phyloP scores from a whole-genome alignment of 2,888 invertebrate genomes.

The Ypsolopha sequella region DNA sequence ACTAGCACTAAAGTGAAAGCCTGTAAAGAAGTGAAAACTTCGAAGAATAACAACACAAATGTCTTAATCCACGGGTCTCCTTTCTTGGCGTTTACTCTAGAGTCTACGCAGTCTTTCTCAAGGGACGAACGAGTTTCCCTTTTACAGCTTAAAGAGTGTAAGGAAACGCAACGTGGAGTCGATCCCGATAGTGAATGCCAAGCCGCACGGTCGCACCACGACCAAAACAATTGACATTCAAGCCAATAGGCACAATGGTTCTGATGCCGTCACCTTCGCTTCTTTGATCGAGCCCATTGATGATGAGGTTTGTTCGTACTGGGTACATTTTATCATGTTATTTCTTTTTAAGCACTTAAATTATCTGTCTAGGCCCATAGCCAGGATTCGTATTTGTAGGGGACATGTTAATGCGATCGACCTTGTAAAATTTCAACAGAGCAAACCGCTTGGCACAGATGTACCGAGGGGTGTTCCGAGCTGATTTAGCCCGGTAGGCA shows the following conservation, averaged over 20 bases:
- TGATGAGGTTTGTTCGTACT: conserved; percentile 30
- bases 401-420: too few species aligned
- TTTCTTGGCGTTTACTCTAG: too few species aligned
- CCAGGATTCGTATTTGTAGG: too few species aligned
- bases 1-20: too few species aligned
- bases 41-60: conserved; percentile 13
- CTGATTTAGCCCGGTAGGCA: too few species aligned
- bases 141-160: not conserved
- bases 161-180: conserved; percentile 30
- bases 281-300: conserved; percentile 41
- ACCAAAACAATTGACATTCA: conserved; percentile 15
- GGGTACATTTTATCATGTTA: not conserved
- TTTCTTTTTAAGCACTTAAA: too few species aligned
- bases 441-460: too few species aligned
- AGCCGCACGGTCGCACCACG: conserved; percentile 21
- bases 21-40: not conserved
- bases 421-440: too few species aligned
- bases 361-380: too few species aligned
- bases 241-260: conserved; percentile 11
- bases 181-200: conserved; percentile 29
- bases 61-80: conserved; percentile 34
- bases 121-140: too few species aligned
- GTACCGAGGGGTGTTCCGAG: too few species aligned
- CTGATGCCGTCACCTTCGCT: conserved; percentile 34
- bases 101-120: too few species aligned